A percentile compares a stretch with the other conserved stretches of the same genome.
Evolutionary conservation across 2,888 invertebrate genomes (phyloP).

Genomic region (Allophyes oxyacanthae): DNA sequence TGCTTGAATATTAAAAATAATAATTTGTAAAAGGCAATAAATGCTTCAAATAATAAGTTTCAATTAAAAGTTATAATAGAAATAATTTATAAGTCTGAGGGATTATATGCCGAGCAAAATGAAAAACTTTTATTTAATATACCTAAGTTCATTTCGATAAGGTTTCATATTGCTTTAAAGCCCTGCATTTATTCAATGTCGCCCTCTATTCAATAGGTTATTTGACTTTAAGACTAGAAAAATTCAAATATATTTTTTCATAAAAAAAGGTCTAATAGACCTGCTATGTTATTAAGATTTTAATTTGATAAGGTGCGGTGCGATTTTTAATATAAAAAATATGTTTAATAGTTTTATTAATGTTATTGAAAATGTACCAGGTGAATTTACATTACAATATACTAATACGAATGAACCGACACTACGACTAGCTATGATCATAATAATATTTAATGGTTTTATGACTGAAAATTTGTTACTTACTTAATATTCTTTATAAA

Average conservation of each 20-base stretch:
- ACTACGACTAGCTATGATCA: too few species aligned
- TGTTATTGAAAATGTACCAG: background rate
- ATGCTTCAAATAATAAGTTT: slow-evolving; percentile 21
- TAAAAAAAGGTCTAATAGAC: background rate
- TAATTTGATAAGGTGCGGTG: slow-evolving; percentile 15
- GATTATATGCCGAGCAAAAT: slow-evolving; percentile 21
- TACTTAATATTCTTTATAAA: too few species aligned
- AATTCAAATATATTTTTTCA: background rate
- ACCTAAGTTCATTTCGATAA: slow-evolving; percentile 12
- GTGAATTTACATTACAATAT: too few species aligned
- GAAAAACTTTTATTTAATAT: slow-evolving; percentile 15
- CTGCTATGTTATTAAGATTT: slow-evolving; percentile 23
- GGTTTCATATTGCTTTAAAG: slow-evolving; percentile 14
- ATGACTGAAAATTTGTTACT: too few species aligned
- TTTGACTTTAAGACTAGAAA: background rate
- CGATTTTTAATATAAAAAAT: background rate
- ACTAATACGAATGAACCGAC: too few species aligned
- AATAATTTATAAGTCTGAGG: slow-evolving; percentile 13
- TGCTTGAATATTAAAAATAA: slow-evolving; percentile 4
- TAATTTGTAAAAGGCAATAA: slow-evolving; percentile 2
- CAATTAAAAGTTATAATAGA: slow-evolving; percentile 23
- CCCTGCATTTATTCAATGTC: slow-evolving; percentile 10
- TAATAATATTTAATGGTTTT: too few species aligned
- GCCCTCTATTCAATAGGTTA: slow-evolving; percentile 3
- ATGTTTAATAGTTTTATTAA: slow-evolving; percentile 5